Evolutionary conservation across 1,140 invertebrate genomes (phyloP), one percentile per base, ranked within the genome.

Genomic region (Penaeus indicus): DNA sequence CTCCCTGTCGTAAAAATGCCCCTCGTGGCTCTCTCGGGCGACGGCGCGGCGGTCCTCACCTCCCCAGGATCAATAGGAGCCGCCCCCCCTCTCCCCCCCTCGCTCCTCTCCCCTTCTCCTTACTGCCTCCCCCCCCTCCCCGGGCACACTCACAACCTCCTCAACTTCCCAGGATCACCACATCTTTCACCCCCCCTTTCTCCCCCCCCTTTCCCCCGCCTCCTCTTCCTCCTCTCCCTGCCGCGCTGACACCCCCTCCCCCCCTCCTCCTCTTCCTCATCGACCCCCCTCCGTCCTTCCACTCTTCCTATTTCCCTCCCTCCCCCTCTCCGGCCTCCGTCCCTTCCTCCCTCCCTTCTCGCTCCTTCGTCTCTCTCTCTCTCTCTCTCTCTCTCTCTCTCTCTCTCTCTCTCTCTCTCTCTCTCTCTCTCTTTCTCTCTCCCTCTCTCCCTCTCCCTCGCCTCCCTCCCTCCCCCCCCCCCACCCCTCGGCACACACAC

Each of bases 161-260:
- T 54, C 54, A 54, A 54, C 54, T 54, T 54, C 54, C 54, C 54
- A 54, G 54, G 54, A 54, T 54, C 54, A 54, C 54, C 54, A 54
- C 54, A 54, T 54, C 54, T 54, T 54, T 16, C 10, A 11, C 54
- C 54, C 54, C 47, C 54, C 54, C 16, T 16, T 11, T 1, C 54
- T 13, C 11, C 16, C 54, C 11, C 54, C 54, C 54, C 54, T 2
- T 16, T 54, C 54, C 16, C 54, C 16, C 54, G 54, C 54, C 54
- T 54, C 54, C 54, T 54, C 54, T 54, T 54, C 54, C 54, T 54
- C 54, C 54, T 54, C 54, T 54, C 54, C 54, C 54, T 16, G 54
- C 10, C 54, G 54, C 54, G 54, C 54, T 54, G 54, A 54, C 54
- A 54, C 93, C 93, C 93, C 93, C 93, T 93, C 93, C 93, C 93